Evolutionary conservation across 2,888 invertebrate genomes (phyloP).

Genomic region (Caenorhabditis plicata): DNA sequence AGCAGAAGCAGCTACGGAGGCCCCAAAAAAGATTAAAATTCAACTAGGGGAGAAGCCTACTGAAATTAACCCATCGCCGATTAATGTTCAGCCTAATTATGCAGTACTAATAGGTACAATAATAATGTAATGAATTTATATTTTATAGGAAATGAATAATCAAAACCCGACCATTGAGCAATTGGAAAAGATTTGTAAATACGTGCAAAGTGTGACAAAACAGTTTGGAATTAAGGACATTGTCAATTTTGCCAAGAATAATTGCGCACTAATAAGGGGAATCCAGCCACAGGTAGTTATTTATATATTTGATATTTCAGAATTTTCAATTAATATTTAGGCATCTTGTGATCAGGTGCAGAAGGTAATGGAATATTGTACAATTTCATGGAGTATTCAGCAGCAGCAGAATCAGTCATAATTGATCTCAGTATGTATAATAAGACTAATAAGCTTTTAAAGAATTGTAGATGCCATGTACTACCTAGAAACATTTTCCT

Average conservation of each 20-base stretch:
- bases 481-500: no score
- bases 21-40: constrained; percentile 22
- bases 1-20: not conserved
- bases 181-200: constrained; percentile 30
- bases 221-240: constrained; percentile 38
- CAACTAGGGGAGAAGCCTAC: constrained; percentile 2
- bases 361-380: constrained; percentile 31
- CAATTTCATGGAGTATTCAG: no score
- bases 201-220: constrained; percentile 24
- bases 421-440: constrained; percentile 1
- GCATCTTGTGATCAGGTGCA: constrained; percentile 37
- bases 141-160: constrained; percentile 16
- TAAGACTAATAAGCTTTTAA: no score
- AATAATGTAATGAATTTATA: constrained; percentile 3
- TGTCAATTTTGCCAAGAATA: constrained; percentile 31
- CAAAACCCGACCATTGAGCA: constrained; percentile 21
- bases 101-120: constrained; percentile 17
- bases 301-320: not conserved
- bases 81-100: constrained; percentile 4
- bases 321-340: constrained; percentile 9
- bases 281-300: constrained; percentile 33
- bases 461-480: no score
- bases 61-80: not conserved
- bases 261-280: constrained; percentile 30
- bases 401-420: no score